Conservation (phyloP, 2,113 vertebrate species). For the Azemiops feae region DNA sequence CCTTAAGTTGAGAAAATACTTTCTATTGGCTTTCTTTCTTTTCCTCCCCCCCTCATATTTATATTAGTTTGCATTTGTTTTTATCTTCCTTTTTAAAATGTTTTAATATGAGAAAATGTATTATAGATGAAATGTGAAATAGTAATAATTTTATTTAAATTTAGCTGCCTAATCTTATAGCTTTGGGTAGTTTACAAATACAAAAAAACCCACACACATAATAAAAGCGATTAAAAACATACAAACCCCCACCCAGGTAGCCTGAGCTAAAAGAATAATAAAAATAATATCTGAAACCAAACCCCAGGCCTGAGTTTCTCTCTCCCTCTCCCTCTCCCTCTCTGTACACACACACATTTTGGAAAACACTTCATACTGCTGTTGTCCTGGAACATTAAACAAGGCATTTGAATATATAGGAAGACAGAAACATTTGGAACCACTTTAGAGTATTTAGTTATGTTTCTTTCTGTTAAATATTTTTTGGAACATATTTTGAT, state of each 20-base stretch:
- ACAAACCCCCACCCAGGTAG: neutral
- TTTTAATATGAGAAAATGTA: neutral
- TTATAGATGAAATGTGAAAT: neutral
- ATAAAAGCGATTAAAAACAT: neutral
- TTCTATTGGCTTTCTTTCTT: neutral
- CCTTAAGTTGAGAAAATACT: neutral
- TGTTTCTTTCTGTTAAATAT: fast-evolving
- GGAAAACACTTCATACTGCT: neutral
- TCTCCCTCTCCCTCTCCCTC: neutral
- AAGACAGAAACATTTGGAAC: neutral
- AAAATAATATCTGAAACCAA: neutral
- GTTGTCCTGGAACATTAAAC: neutral
- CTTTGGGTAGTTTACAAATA: neutral
- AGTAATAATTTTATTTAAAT: neutral
- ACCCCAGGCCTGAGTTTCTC: neutral
- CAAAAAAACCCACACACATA: too few relatives aligned
- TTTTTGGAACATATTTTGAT: neutral
- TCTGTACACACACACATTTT: neutral
- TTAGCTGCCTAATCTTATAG: neutral
- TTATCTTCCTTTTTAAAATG: neutral
- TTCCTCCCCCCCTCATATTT: neutral
- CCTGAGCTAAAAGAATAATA: neutral
- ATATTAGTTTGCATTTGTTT: neutral
- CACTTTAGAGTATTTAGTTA: neutral
- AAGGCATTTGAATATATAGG: neutral